Evolutionary conservation across 2,113 vertebrate species (phyloP), one percentile per base, ranked within the genome.

Genomic region (Copsychus sechellarum): DNA sequence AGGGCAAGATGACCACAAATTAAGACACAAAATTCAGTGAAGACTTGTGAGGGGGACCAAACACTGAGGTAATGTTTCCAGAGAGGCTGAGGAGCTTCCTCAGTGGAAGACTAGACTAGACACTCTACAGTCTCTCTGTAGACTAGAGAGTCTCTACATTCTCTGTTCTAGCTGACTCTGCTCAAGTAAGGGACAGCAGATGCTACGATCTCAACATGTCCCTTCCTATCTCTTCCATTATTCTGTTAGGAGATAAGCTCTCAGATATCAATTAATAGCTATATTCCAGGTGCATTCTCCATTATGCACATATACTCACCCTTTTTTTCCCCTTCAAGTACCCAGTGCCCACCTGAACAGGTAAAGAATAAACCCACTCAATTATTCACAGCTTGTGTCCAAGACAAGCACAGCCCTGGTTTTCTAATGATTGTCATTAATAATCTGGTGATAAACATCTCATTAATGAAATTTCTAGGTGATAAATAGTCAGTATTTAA

Each of bases 241-340:
- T 22, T 60, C 45, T 65, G 2, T 38, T 73, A 78, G 47, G 34
- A 56, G 18, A 64, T 28, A 42, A n/a, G 13, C 15, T 82, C 51
- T 58, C 50, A 40, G 60, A 26, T 80, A 51, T 47, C 42, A 74
- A 60, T 29, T 51, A 50, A 4, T 50, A 76, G 47, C 51, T 66
- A 11, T 23, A 57, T 76, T 81, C 57, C 42, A 77, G 29, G 7
- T 47, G 14, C 38, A 57, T 80, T 76, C 51, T 50, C 31, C 29
- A 40, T 8, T 40, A 36, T 10, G 29, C 19, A 56, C 23, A 71
- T 36, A n/a, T 29, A 47, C 1, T 1, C 33, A 34, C 6, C 25
- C 54, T 53, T 34, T 10, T 14, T 1, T 3, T 1, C 2, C 16
- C 20, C 8, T 7, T 5, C 8, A 13, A n/a, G 26, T 60, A 66